Base-by-base conservation (phyloP, 2,888 invertebrate genomes). In the Stegana nigrithorax region DNA sequence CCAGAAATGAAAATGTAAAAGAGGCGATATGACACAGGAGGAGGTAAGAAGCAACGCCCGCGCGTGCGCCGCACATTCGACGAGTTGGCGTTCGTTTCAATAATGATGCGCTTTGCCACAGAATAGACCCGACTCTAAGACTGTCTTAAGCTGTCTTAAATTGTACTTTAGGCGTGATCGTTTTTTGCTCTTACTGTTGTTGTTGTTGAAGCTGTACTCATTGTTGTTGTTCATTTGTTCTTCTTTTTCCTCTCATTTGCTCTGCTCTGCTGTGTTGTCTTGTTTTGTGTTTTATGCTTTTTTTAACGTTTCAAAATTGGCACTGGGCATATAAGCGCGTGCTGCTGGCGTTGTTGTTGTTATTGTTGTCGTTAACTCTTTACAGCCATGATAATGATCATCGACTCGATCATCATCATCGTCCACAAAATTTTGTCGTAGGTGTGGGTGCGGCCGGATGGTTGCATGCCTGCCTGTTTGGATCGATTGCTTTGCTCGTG, bases 381-480 rank as follows among this genome's bases (percentile, higher is more conserved):
- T 6, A 27, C 26, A 29, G 2, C 29, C 45, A 32, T 12, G n/a
- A n/a, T 8, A 25, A 32, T 47, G 47, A 47, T 59, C 45, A 47
- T 45, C n/a, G n/a, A n/a, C n/a, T n/a, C 59, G 21, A 59, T 32
- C 32, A 59, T 59, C 47, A 17, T 59, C 21, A 14, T 14, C 21
- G 14, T 27, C 7, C 29, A 14, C 27, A 19, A 45, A 50, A 62
- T 56, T 32, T 61, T 64, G 51, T 67, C 65, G 73, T 75, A 71
- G 76, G 73, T 75, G 77, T 78, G 73, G 78, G 78, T 78, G 78
- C 78, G 78, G 77, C 78, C 62, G 63, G 55, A 68, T 69, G 69
- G 56, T 17, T 50, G 39, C 51, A 55, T 65, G 55, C 32, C 53
- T 61, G 62, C 65, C 19, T 64, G 36, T 57, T 59, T 63, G 58